Evolutionary conservation across 2,113 vertebrate species (phyloP).

Genomic region (Recurvirostra avosetta): DNA sequence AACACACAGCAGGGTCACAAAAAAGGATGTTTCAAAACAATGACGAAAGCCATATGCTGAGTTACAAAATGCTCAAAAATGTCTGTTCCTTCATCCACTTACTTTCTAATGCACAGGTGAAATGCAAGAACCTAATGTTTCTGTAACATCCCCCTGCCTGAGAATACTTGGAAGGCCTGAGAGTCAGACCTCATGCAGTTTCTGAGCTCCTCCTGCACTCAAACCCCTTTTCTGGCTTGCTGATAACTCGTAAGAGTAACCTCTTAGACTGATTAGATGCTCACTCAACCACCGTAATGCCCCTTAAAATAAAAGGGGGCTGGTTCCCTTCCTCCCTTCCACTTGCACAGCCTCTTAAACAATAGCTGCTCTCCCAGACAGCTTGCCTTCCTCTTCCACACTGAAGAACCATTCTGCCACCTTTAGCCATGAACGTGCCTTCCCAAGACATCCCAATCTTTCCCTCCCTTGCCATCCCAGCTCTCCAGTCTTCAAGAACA

Average conservation of each 20-base stretch:
- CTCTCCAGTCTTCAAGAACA: not conserved
- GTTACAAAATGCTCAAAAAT: not conserved
- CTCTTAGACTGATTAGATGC: not conserved
- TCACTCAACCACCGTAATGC: not conserved
- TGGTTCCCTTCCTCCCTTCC: not conserved
- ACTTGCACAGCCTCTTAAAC: not conserved
- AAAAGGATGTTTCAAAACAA: not conserved
- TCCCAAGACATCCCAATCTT: not conserved
- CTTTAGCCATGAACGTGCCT: rapidly evolving
- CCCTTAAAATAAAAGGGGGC: not conserved
- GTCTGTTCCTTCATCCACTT: not conserved
- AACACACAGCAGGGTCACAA: not conserved
- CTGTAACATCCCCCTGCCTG: not conserved
- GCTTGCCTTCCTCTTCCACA: not conserved
- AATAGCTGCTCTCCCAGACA: not conserved
- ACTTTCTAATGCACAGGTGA: not conserved
- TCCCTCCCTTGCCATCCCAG: not conserved
- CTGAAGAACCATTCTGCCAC: not conserved
- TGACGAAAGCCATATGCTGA: rapidly evolving
- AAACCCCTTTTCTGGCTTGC: not conserved
- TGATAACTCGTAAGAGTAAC: not conserved
- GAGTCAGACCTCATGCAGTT: not conserved
- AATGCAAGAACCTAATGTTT: not conserved
- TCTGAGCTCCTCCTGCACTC: not conserved
- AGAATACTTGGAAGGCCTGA: not conserved